A percentile compares a stretch with the other conserved stretches of the same genome.
These are phyloP conservation scores for Dynastes maya DNA, from an alignment of 2,888 invertebrate species.

Conservation along the genomic window DNA sequence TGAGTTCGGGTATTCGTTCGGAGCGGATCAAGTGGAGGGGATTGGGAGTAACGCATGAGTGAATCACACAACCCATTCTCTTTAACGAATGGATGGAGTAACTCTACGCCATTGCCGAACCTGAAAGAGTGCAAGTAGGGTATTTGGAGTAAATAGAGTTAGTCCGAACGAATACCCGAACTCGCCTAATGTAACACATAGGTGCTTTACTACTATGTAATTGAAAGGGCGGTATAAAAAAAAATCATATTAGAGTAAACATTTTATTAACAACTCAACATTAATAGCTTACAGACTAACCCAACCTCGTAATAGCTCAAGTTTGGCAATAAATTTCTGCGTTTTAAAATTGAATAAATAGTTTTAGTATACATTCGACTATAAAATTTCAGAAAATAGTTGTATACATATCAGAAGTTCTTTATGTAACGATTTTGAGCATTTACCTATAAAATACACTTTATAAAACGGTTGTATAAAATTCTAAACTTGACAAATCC, in stretches of 20 bases:
- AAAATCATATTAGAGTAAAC: constrained; percentile 17
- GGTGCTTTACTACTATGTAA: too few relatives aligned
- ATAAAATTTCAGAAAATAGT: constrained; percentile 38
- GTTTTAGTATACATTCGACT: not conserved
- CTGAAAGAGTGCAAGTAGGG: too few relatives aligned
- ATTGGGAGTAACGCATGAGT: too few relatives aligned
- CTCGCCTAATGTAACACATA: too few relatives aligned
- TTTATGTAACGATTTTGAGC: constrained; percentile 35
- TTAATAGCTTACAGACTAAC: constrained; percentile 50
- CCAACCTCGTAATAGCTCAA: constrained; percentile 50
- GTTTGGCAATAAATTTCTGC: constrained; percentile 47
- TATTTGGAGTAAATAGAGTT: too few relatives aligned
- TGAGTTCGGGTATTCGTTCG: too few relatives aligned
- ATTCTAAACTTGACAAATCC: constrained; percentile 38
- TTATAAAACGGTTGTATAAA: constrained; percentile 44
- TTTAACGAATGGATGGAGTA: too few relatives aligned
- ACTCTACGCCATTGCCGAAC: too few relatives aligned
- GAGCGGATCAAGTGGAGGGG: too few relatives aligned
- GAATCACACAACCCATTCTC: too few relatives aligned
- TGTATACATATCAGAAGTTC: constrained; percentile 24
- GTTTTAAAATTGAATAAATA: constrained; percentile 20
- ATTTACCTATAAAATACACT: constrained; percentile 20
- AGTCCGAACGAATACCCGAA: too few relatives aligned
- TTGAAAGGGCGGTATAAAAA: not conserved
- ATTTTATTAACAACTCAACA: constrained; percentile 53